Base-by-base conservation (phyloP, 2,888 invertebrate genomes). In the Nymphalis urticae region DNA sequence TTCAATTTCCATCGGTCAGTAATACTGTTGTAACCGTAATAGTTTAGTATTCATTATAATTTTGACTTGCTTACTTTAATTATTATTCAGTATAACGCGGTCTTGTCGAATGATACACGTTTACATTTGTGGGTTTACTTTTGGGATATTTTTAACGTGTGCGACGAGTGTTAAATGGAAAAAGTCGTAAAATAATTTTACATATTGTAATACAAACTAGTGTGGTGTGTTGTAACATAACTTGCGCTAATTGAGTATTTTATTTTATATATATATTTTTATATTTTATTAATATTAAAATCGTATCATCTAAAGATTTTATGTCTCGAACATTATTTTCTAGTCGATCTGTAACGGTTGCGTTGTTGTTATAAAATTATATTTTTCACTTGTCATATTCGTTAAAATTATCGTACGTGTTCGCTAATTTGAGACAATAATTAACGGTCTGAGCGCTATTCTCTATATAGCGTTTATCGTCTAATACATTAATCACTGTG, bases 21-120 rank as follows among this genome's bases (percentile, higher is more conserved):
- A 13, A 54, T 27, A 56, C 17, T 32, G 17, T 56, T 17, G 27
- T 8, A 56, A n/a, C 32, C 32, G 54, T 56, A 73, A 77, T 74
- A 71, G 71, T 69, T 64, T 82, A 77, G 76, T 77, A 72, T 75
- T 77, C 75, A 79, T 80, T 75, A 77, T 77, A 74, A 75, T 66
- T 74, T 72, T 66, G 71, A 71, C 75, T 77, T 50, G 36, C 24
- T 65, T 64, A 62, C 67, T 27, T 50, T 63, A 66, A 66, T 51
- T 48, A 58, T 62, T 24, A 59, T 42, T 47, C 24, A 32, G 24
- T 64, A 42, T 2, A 48, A 54, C 56, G 62, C 32, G 48, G 19
- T 67, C 64, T 67, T 64, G 62, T 70, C 61, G 24, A 66, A 47
- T 13, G 17, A 63, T 21, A 66, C 24, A 17, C 42, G 36, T 50